Conservation (phyloP, 2,888 invertebrate species). For the Adelphocoris suturalis region DNA sequence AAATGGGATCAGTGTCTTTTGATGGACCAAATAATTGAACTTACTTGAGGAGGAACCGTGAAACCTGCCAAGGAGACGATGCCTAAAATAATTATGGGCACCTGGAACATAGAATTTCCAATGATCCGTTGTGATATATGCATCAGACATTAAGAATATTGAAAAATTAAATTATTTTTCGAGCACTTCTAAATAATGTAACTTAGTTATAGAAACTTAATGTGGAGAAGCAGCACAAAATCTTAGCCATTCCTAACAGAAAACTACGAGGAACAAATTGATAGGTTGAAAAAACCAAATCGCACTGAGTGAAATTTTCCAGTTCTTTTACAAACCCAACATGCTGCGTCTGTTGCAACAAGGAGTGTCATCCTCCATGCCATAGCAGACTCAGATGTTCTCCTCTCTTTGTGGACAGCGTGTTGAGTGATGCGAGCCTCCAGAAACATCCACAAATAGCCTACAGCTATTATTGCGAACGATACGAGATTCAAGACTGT, state of each 20-base stretch:
- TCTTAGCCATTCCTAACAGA: no score
- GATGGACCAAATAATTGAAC: not conserved
- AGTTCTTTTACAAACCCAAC: conserved; percentile 78
- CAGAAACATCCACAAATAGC: conserved; percentile 80
- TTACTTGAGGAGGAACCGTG: conserved; percentile 79
- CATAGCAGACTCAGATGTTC: conserved; percentile 79
- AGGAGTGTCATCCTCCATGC: conserved; percentile 80
- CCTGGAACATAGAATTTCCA: conserved; percentile 62
- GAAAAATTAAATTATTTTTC: no score
- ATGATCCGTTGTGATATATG: no score
- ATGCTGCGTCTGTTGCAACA: conserved; percentile 80
- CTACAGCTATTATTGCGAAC: conserved; percentile 79
- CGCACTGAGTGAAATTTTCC: no score
- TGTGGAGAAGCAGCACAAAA: no score
- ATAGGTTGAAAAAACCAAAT: no score
- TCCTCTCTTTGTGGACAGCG: conserved; percentile 78
- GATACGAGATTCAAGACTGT: conserved; percentile 80
- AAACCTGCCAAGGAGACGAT: conserved; percentile 79
- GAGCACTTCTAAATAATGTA: no score
- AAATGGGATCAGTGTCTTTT: no score
- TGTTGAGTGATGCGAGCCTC: conserved; percentile 79
- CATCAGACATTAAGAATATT: no score
- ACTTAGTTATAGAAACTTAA: no score
- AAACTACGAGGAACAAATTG: no score
- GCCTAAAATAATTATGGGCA: conserved; percentile 80